These are phyloP conservation scores for Linurgus olivaceus DNA, from an alignment of 2,797 vertebrate species.

Conservation along the genomic window DNA sequence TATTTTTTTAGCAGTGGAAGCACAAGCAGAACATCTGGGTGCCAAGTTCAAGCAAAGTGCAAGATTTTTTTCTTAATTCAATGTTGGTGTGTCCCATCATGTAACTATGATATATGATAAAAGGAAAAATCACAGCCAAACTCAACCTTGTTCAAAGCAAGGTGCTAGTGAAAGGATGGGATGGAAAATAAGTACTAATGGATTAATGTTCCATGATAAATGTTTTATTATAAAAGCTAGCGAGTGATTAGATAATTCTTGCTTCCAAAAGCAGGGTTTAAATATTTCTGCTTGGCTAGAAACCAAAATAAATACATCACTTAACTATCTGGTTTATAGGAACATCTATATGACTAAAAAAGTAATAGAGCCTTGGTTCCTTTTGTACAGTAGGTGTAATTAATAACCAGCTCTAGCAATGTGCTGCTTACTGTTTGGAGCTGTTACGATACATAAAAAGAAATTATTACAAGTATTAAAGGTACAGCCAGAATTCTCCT, in stretches of 20 bases:
- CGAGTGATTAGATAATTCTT: conserved; percentile 82
- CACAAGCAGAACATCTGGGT: conserved; percentile 64
- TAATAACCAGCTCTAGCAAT: conserved; percentile 37
- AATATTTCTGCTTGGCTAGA: conserved; percentile 75
- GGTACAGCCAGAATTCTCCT: neutral
- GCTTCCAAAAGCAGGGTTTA: conserved; percentile 77
- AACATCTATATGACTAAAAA: conserved; percentile 58
- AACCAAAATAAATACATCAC: conserved; percentile 78
- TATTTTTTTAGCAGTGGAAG: conserved; percentile 61
- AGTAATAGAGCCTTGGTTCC: neutral
- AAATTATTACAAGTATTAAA: neutral
- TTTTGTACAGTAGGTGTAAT: conserved; percentile 52
- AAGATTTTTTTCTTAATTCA: conserved; percentile 63
- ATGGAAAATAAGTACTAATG: conserved; percentile 78
- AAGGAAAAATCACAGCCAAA: conserved; percentile 73
- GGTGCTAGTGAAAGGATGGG: conserved; percentile 78
- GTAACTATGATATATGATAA: conserved; percentile 81
- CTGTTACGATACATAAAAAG: neutral
- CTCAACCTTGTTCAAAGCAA: conserved; percentile 74
- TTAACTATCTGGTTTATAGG: conserved; percentile 64
- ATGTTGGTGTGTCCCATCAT: conserved; percentile 71
- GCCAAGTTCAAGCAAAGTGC: conserved; percentile 83
- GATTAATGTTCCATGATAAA: conserved; percentile 79
- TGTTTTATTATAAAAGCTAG: conserved; percentile 77
- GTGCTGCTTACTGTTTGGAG: conserved; percentile 48